Evolutionary conservation across 2,888 invertebrate genomes (phyloP), one percentile per base, ranked within the genome.

Genomic region (Pocota personata): DNA sequence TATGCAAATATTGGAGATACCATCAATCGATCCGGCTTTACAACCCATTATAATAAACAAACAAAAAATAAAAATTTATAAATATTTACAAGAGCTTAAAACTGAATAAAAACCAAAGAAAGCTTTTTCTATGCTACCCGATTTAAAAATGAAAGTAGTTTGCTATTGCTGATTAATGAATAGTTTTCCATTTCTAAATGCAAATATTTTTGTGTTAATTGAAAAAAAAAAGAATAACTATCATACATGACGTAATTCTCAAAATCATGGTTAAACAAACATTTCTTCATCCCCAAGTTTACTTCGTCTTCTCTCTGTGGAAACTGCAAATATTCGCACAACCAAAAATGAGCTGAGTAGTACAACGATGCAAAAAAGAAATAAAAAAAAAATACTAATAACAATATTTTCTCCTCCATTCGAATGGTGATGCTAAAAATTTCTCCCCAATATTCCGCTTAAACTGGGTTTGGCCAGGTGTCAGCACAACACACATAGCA

Each of bases 381-480:
- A n/a, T n/a, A 58, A 66, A 12, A 21, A 32, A 19, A 58, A 58
- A 27, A 50, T 3, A 24, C 14, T 24, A 64, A 64, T 19, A 35
- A 21, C 21, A 30, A 55, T 55, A 69, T 69, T 55, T 69, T 69
- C 69, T 43, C 69, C 43, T 55, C 27, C 16, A 37, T 52, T 37
- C 67, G 30, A 35, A 64, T 78, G 37, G 43, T 60, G 69, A 69
- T 60, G 77, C 77, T 60, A 32, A 67, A 67, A 79, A 79, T 79
- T 72, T 79, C 78, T 79, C 72, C 21, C n/a, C 72, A 19, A 48
- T 35, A 24, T 50, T 64, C 50, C 52, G 55, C 35, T 10, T 48
- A 30, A 72, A 64, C 35, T 62, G 72, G 78, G 78, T 57, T 72
- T 64, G 71, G 60, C 37, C 78, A 64, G 78, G 46, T 78, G 78